Evolutionary conservation across 2,888 invertebrate genomes (phyloP).

Genomic region (Lagria hirta): DNA sequence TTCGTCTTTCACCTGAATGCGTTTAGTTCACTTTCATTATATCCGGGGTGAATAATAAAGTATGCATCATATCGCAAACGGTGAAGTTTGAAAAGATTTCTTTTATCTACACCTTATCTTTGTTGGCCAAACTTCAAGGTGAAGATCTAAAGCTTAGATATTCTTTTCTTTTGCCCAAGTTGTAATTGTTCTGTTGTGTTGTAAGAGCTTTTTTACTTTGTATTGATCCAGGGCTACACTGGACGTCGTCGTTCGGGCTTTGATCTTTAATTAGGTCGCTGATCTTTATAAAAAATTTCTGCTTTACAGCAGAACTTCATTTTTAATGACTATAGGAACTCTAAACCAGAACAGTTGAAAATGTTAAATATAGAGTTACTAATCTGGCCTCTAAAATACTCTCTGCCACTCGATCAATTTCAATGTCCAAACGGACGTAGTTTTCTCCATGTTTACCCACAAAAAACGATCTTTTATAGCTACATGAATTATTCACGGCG

Average conservation of each 20-base stretch:
- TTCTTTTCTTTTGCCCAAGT: conserved; percentile 14
- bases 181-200: conserved; percentile 16
- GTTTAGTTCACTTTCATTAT: conserved; percentile 23
- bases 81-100: conserved; percentile 10
- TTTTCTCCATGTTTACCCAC: conserved; percentile 38
- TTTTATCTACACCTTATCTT: conserved; percentile 17
- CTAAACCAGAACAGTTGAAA: too few species aligned
- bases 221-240: conserved; percentile 10
- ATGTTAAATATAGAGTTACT: too few species aligned
- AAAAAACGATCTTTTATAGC: conserved; percentile 36
- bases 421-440: too few species aligned
- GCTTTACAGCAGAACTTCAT: not conserved
- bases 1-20: conserved; percentile 26
- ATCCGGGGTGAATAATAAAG: conserved; percentile 22
- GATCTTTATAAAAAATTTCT: conserved; percentile 8
- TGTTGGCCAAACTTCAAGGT: conserved; percentile 12
- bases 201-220: conserved; percentile 5
- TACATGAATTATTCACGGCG: conserved; percentile 46
- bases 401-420: too few species aligned
- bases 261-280: conserved; percentile 16
- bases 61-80: conserved; percentile 17
- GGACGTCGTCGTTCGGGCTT: too few species aligned
- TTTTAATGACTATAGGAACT: too few species aligned
- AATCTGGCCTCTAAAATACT: too few species aligned
- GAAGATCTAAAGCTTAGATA: conserved; percentile 13